Conservation (phyloP, 2,113 vertebrate genomes). For the Etheostoma cragini region DNA sequence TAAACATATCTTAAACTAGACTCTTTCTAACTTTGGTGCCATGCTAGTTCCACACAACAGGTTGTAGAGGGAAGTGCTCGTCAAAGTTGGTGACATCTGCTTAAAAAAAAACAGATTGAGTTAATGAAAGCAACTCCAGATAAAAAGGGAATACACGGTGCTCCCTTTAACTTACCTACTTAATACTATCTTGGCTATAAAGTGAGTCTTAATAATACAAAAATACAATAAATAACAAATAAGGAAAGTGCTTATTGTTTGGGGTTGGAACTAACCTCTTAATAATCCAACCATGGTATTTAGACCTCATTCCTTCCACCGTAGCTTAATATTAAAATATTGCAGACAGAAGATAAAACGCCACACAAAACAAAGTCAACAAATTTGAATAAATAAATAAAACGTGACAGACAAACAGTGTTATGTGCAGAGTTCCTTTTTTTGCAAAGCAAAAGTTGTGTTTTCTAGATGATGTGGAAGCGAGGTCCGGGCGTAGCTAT, state of each 20-base stretch:
- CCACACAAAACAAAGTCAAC: constrained; percentile 31
- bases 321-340: constrained; percentile 1
- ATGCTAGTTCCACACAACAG: background rate
- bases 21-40: constrained; percentile 1
- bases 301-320: constrained; percentile 11
- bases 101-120: background rate
- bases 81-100: background rate
- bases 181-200: background rate
- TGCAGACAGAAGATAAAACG: constrained; percentile 33
- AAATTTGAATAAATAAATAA: constrained; percentile 24
- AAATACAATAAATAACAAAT: background rate
- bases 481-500: constrained; percentile 93
- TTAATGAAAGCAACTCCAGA: background rate
- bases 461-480: constrained; percentile 92
- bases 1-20: background rate
- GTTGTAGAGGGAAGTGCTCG: background rate
- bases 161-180: background rate
- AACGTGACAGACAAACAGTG: constrained; percentile 20
- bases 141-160: background rate
- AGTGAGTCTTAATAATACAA: background rate
- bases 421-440: background rate
- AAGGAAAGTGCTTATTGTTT: constrained; percentile 5
- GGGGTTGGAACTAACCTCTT: background rate
- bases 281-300: constrained; percentile 17
- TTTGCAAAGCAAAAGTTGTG: background rate